Evolutionary conservation across 2,113 vertebrate species (phyloP), one percentile per base, ranked within the genome.

Genomic region (Oryzias javanicus): DNA sequence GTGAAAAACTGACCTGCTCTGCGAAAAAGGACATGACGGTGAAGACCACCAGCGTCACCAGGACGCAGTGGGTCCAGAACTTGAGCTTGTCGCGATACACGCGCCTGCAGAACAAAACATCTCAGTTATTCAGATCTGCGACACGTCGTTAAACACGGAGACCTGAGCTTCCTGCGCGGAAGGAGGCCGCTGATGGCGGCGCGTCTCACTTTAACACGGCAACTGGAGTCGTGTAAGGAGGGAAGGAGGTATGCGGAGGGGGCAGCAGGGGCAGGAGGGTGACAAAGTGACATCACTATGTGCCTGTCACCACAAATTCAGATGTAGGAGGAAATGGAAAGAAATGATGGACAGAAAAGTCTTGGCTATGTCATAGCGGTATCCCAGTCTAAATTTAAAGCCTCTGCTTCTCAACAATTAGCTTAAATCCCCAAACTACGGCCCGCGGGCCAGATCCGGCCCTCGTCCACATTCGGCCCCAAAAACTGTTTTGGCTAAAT

Each of bases 1-100:
- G 66, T 19, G 62, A 44, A 50, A 35, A 22, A 85, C 90, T 74
- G 72, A 98, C 97, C 95, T 99, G 96, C 84, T 99, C 97, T 6
- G 97, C 96, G 76, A 98, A 99, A 91, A 99, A 99, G 2, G 97
- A 99, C 82, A 97, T 89, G 75, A 99, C 64, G 4, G 97, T 99
- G 89, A 99, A 98, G 75, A 95, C 71, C 74, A 99, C 95, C 50
- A 99, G 88, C 0, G 95, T 93, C 79, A 95, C 93, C 20, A 99
- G 88, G 58, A 98, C 94, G 70, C 96, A 98, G 51, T 99, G 97
- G 4, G 96, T 99, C 97, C 97, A 99, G 86, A 99, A 99, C 90
- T 98, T 98, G 77, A 99, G 75, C 84, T 94, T 97, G 90, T 99
- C 96, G 54, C 97, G 91, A 68, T 98, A 99, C 1, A 92, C 86